phyloP scores from a whole-genome alignment of 2,888 invertebrate genomes.

The Beris chalybata region DNA sequence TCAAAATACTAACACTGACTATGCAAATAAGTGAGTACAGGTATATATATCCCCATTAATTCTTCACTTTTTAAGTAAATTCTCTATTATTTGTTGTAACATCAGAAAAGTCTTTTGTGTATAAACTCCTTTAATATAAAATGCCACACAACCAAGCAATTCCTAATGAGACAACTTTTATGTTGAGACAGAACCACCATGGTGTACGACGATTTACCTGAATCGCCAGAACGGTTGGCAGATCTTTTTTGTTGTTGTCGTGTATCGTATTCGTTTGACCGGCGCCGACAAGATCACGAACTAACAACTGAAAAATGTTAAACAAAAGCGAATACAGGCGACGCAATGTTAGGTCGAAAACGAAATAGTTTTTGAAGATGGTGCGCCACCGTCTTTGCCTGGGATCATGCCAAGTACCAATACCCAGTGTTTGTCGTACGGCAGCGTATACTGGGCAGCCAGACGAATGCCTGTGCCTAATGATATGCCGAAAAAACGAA shows the following conservation, averaged over 20 bases:
- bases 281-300: conserved; percentile 33
- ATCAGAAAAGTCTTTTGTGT: conserved; percentile 7
- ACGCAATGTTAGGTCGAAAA: conserved; percentile 28
- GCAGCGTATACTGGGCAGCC: no score
- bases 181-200: not conserved
- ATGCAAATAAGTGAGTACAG: no score
- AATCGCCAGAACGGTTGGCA: conserved; percentile 1
- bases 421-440: no score
- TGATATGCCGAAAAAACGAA: no score
- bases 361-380: conserved; percentile 31
- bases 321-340: conserved; percentile 29
- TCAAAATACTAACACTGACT: no score
- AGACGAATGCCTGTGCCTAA: no score
- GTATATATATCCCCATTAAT: no score
- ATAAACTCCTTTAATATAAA: conserved; percentile 8
- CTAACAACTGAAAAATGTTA: conserved; percentile 30
- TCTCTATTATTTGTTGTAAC: no score
- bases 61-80: no score
- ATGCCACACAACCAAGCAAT: conserved; percentile 30
- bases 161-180: conserved; percentile 31
- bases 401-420: no score
- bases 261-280: conserved; percentile 26
- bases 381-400: conserved; percentile 17
- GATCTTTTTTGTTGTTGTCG: conserved; percentile 21
- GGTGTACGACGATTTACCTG: conserved; percentile 19